These are phyloP conservation scores for Synanthedon formicaeformis DNA, from an alignment of 2,888 invertebrate species.

Conservation along the genomic window DNA sequence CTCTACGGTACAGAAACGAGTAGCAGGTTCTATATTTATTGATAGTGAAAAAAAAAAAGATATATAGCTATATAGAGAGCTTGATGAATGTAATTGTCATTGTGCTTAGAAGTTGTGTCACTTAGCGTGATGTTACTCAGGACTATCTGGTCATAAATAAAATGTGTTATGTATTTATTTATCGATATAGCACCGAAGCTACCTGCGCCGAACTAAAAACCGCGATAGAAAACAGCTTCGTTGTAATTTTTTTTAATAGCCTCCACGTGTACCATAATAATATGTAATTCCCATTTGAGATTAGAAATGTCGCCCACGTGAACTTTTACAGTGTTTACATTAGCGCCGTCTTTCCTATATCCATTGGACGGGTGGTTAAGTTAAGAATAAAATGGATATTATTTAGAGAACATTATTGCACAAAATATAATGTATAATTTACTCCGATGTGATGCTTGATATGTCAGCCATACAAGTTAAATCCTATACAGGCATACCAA, in stretches of 20 bases:
- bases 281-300: background rate
- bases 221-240: background rate
- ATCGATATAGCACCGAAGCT: background rate
- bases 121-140: conserved; percentile 60
- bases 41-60: conserved; percentile 43
- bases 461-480: no score
- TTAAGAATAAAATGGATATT: no score
- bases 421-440: no score
- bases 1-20: conserved; percentile 57
- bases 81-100: conserved; percentile 68
- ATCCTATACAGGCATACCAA: no score
- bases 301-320: background rate
- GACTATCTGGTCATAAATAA: conserved; percentile 32
- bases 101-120: conserved; percentile 64
- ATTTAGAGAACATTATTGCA: no score
- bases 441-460: no score
- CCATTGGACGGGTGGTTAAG: no score
- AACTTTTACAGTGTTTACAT: no score
- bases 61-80: conserved; percentile 57
- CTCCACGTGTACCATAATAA: background rate
- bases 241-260: conserved; percentile 1
- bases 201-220: background rate
- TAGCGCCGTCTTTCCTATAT: no score
- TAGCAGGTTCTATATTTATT: conserved; percentile 56
- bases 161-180: conserved; percentile 15